Evolutionary conservation across 2,797 vertebrate genomes (phyloP).

Genomic region (Dryobates pubescens): DNA sequence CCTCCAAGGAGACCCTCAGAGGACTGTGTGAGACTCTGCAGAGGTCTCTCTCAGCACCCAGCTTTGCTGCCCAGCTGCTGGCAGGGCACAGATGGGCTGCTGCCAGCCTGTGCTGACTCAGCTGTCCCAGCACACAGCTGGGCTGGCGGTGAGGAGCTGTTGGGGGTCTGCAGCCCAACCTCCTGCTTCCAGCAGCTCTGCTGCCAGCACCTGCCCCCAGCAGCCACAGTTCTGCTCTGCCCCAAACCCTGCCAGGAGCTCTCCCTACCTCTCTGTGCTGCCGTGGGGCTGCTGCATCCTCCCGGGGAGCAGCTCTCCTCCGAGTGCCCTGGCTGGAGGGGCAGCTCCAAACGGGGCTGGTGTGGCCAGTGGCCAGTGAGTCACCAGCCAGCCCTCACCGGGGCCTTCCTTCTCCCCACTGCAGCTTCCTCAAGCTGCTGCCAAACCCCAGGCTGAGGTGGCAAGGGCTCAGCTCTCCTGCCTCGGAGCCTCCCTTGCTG

Average conservation of each 20-base stretch:
- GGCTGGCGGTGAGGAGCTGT: fast-evolving
- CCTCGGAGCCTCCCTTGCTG: fast-evolving
- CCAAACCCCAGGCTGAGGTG: background rate
- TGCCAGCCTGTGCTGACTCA: background rate
- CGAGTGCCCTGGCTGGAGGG: fast-evolving
- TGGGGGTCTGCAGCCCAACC: background rate
- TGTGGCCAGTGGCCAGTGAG: background rate
- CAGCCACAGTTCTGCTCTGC: background rate
- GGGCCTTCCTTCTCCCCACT: background rate
- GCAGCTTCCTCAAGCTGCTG: background rate
- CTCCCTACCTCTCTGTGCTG: background rate
- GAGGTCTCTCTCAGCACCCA: background rate
- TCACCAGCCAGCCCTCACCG: background rate
- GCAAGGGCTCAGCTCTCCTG: background rate
- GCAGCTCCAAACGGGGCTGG: too few relatives aligned
- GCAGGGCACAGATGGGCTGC: background rate
- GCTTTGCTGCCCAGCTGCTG: fast-evolving
- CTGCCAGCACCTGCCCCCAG: fast-evolving
- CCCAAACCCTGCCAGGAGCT: background rate
- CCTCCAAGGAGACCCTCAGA: background rate
- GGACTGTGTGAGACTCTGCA: background rate
- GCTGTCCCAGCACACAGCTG: fast-evolving
- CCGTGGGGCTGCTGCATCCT: fast-evolving
- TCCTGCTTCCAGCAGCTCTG: background rate
- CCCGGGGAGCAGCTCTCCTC: background rate